A percentile compares a stretch with the other conserved stretches of the same genome.
These are phyloP conservation scores for Bemisia tabaci DNA, from an alignment of 1,140 invertebrate species.

Conservation along the genomic window DNA sequence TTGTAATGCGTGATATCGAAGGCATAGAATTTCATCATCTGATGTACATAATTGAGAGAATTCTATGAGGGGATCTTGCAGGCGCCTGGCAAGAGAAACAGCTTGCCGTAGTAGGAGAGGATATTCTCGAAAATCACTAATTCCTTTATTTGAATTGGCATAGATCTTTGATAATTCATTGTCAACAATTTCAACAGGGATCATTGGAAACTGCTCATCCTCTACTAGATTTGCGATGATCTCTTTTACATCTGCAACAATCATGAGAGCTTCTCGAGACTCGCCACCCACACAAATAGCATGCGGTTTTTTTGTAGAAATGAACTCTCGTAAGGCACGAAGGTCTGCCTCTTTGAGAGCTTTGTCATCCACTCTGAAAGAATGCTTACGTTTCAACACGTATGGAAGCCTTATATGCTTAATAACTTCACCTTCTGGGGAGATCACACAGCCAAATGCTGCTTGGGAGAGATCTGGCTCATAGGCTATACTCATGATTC, in stretches of 20 bases:
- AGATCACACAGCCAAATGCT: constrained; percentile 76
- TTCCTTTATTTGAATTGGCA: constrained; percentile 75
- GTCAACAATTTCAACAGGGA: constrained; percentile 83
- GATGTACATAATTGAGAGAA: constrained; percentile 88
- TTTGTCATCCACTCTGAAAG: constrained; percentile 56
- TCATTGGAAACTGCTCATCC: constrained; percentile 74
- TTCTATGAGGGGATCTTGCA: constrained; percentile 93
- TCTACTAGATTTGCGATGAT: constrained; percentile 60
- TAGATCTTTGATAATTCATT: constrained; percentile 86
- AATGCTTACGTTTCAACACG: constrained; percentile 66
- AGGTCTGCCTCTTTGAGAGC: constrained; percentile 66
- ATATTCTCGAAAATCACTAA: constrained; percentile 82
- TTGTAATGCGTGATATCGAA: constrained; percentile 81
- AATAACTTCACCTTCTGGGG: constrained; percentile 77
- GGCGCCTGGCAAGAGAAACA: constrained; percentile 74
- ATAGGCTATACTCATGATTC: constrained; percentile 79
- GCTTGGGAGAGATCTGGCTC: constrained; percentile 73
- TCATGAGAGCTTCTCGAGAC: constrained; percentile 70
- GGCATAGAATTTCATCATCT: constrained; percentile 90
- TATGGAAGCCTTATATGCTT: constrained; percentile 80
- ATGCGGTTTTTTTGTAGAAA: constrained; percentile 83
- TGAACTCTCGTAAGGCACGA: constrained; percentile 67
- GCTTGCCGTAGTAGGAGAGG: constrained; percentile 77
- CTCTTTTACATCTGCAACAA: constrained; percentile 70
- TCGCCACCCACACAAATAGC: constrained; percentile 83